A percentile compares a stretch with the other conserved stretches of the same genome.
phyloP scores from a whole-genome alignment of 23 tunicate species.

The Oikopleura dioica region DNA sequence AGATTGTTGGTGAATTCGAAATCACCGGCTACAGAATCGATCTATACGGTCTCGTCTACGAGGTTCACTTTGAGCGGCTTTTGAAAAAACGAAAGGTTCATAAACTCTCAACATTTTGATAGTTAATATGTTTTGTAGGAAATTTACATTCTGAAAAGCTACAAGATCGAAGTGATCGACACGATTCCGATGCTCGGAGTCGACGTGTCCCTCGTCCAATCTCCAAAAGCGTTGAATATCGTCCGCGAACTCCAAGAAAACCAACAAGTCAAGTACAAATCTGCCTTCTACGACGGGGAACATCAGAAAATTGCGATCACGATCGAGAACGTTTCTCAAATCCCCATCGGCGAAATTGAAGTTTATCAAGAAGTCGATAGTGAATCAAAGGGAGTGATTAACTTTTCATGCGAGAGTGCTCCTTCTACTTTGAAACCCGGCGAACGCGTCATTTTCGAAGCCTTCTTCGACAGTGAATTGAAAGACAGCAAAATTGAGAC shows the following conservation, averaged over 20 bases:
- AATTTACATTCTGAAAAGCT: not conserved
- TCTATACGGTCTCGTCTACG: slow-evolving; percentile 1
- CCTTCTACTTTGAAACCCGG: too few relatives aligned
- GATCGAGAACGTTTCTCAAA: not conserved
- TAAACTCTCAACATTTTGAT: too few relatives aligned
- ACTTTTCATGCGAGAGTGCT: too few relatives aligned
- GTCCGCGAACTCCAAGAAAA: not conserved
- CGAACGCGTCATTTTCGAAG: too few relatives aligned
- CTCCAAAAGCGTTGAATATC: not conserved
- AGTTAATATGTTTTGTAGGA: too few relatives aligned
- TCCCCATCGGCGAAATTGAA: not conserved
- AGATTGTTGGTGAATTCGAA: not conserved
- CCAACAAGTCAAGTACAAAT: not conserved
- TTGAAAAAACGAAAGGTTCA: too few relatives aligned
- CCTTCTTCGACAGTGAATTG: too few relatives aligned
- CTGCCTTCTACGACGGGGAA: not conserved
- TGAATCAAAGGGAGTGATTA: too few relatives aligned
- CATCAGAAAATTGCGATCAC: not conserved
- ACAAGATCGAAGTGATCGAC: not conserved
- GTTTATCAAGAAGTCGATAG: not conserved
- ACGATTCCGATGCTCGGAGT: not conserved
- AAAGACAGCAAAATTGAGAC: too few relatives aligned
- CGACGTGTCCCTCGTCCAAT: not conserved
- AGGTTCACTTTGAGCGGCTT: not conserved
- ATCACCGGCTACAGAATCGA: not conserved